A percentile compares a stretch with the other conserved stretches of the same genome.
Evolutionary conservation across 2,797 vertebrate species (phyloP).

Genomic region (Limnodromus scolopaceus): DNA sequence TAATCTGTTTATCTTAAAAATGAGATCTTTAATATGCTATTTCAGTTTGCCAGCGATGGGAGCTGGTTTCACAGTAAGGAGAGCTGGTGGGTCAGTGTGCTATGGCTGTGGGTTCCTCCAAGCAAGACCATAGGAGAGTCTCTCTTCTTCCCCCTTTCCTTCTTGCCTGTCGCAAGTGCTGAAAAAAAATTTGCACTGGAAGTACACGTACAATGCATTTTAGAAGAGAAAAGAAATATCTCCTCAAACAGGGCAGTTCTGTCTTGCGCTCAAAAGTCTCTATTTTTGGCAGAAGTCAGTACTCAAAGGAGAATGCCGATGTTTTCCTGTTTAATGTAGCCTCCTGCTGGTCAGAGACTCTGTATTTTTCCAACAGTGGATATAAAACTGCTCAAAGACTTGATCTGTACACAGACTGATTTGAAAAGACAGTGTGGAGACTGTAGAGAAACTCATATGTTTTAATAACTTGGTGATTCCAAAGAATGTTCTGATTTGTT

Average conservation of each 20-base stretch:
- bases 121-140: constrained; percentile 45
- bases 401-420: constrained; percentile 51
- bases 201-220: constrained; percentile 57
- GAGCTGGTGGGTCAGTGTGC: constrained; percentile 7
- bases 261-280: constrained; percentile 70
- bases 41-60: constrained; percentile 45
- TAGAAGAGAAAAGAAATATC: constrained; percentile 32
- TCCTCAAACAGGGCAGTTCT: constrained; percentile 64
- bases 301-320: constrained; percentile 51
- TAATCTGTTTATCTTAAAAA: constrained; percentile 66
- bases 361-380: constrained; percentile 37
- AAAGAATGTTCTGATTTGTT: constrained; percentile 80
- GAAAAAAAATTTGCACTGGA: constrained; percentile 67
- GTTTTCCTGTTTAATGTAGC: constrained; percentile 66
- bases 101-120: constrained; percentile 59
- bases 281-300: constrained; percentile 73
- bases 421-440: constrained; percentile 67
- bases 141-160: background rate
- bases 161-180: constrained; percentile 46
- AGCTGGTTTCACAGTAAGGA: constrained; percentile 52
- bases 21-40: constrained; percentile 65
- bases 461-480: constrained; percentile 79
- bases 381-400: constrained; percentile 67
- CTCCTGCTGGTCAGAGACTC: constrained; percentile 75
- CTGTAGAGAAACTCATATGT: constrained; percentile 63